A percentile compares a stretch with the other conserved stretches of the same genome.
Evolutionary conservation across 2,113 vertebrate genomes (phyloP).

Genomic region (Hippocampus guttulatus): DNA sequence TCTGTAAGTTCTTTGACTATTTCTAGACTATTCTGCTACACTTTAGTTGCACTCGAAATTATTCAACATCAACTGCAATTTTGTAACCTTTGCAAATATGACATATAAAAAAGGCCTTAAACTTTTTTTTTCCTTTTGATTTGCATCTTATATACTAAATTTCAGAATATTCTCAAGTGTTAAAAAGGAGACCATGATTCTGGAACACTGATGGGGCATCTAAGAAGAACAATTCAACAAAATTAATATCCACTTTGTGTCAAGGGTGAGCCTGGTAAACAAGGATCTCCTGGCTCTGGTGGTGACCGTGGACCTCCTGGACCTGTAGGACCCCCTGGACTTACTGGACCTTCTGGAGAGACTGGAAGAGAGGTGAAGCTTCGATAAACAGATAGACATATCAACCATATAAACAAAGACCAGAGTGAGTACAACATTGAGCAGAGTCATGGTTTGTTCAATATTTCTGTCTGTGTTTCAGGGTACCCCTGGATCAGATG

Average conservation of each 20-base stretch:
- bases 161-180: background rate
- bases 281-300: constrained; percentile 79
- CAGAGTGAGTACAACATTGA: background rate
- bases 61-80: background rate
- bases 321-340: constrained; percentile 89
- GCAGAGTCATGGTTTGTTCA: background rate
- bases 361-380: constrained; percentile 85
- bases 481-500: constrained; percentile 90
- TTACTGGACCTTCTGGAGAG: constrained; percentile 89
- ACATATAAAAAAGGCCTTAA: no score
- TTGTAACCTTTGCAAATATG: no score
- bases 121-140: background rate
- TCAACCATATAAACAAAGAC: background rate
- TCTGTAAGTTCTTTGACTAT: constrained; percentile 77
- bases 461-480: constrained; percentile 45
- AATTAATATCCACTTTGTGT: constrained; percentile 20
- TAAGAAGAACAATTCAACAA: background rate
- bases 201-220: background rate
- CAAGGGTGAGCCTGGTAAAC: constrained; percentile 95
- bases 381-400: background rate
- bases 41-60: background rate
- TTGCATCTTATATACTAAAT: background rate
- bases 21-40: background rate
- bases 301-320: constrained; percentile 93
- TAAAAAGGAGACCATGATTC: constrained; percentile 1